phyloP scores from a whole-genome alignment of 2,888 invertebrate genomes.

The Agapostemon virescens region DNA sequence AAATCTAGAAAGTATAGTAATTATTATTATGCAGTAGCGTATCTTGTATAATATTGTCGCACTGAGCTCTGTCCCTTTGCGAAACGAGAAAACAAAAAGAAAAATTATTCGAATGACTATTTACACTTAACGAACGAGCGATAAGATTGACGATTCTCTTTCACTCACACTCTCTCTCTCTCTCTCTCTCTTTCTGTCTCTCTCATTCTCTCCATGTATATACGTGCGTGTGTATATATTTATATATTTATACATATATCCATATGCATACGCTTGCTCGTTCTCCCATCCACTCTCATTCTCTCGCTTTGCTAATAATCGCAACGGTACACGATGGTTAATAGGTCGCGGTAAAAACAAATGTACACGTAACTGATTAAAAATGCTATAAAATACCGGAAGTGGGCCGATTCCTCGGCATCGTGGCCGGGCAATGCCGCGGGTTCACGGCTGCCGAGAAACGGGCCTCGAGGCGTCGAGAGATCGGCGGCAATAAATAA shows the following conservation, averaged over 20 bases:
- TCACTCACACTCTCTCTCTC: not conserved
- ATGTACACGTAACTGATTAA: slow-evolving; percentile 60
- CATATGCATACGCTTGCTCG: slow-evolving; percentile 3
- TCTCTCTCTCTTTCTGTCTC: not conserved
- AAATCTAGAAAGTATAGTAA: slow-evolving; percentile 22
- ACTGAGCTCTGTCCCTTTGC: slow-evolving; percentile 39
- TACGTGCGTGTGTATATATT: not conserved
- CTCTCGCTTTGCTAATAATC: slow-evolving; percentile 14
- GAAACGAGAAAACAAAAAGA: slow-evolving; percentile 24
- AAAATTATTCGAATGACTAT: slow-evolving; percentile 40
- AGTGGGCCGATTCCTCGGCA: slow-evolving; percentile 35
- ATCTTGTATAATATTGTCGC: slow-evolving; percentile 24
- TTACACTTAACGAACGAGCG: slow-evolving; percentile 42
- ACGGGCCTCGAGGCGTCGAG: slow-evolving; percentile 23
- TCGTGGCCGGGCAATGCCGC: not conserved
- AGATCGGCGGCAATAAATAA: slow-evolving; percentile 71
- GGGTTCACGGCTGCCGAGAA: not conserved
- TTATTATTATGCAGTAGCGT: slow-evolving; percentile 1
- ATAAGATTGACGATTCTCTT: slow-evolving; percentile 28
- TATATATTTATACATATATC: too few relatives aligned
- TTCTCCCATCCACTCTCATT: not conserved
- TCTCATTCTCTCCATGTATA: not conserved
- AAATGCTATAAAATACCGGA: slow-evolving; percentile 65
- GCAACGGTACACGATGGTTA: not conserved
- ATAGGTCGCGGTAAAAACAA: slow-evolving; percentile 56